Evolutionary conservation across 2,797 vertebrate species (phyloP).

Genomic region (Epinephelus coioides): DNA sequence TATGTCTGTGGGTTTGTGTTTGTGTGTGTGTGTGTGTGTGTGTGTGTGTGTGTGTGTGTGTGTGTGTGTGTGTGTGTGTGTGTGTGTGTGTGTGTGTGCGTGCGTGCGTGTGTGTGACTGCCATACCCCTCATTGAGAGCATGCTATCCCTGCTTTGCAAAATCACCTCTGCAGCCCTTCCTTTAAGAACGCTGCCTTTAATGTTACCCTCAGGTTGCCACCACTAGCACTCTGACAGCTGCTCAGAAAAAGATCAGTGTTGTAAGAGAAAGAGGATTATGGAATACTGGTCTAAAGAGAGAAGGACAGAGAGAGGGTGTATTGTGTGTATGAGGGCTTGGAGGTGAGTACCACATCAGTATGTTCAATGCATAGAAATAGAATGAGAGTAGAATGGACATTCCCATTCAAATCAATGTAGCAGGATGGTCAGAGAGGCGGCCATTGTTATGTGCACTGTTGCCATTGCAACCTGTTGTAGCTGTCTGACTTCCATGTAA

Average conservation of each 20-base stretch:
- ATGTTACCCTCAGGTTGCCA: conserved; percentile 48
- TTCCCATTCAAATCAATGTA: too few species aligned
- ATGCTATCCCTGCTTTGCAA: conserved; percentile 28
- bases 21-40: conserved; percentile 19
- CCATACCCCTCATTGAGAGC: conserved; percentile 23
- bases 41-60: conserved; percentile 8
- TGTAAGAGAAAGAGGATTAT: conserved; percentile 61
- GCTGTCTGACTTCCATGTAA: too few species aligned
- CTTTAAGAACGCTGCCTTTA: conserved; percentile 30
- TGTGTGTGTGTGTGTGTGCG: conserved; percentile 2
- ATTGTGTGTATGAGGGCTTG: conserved; percentile 4
- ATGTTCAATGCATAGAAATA: too few species aligned
- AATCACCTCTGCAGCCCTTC: conserved; percentile 32
- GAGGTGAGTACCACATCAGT: conserved; percentile 20
- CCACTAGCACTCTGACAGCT: conserved; percentile 22
- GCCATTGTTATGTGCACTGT: too few species aligned
- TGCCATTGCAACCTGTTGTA: too few species aligned
- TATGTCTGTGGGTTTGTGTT: conserved; percentile 16
- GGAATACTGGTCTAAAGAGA: background rate
- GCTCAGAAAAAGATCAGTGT: conserved; percentile 42
- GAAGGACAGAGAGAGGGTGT: background rate
- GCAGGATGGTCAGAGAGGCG: too few species aligned
- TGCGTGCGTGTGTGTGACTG: conserved; percentile 7
- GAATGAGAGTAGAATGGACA: too few species aligned
- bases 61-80: background rate